Evolutionary conservation across 2,113 vertebrate genomes (phyloP).

Genomic region (Heliornis fulica): DNA sequence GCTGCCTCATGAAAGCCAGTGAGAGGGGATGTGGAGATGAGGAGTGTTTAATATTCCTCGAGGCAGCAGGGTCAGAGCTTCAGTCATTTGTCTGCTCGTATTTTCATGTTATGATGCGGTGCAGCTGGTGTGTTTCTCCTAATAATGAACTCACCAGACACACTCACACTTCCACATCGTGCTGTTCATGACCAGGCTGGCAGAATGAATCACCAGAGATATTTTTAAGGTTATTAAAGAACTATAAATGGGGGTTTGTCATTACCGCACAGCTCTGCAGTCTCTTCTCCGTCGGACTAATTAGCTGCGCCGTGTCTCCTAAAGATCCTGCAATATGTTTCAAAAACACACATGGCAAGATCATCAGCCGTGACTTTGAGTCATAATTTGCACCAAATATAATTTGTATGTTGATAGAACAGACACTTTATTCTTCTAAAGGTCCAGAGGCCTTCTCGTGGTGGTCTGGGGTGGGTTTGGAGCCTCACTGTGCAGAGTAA

Average conservation of each 20-base stretch:
- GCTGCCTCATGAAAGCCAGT: not conserved
- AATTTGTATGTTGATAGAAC: not conserved
- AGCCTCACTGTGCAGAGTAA: not conserved
- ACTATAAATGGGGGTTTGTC: constrained; percentile 55
- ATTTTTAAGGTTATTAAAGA: constrained; percentile 65
- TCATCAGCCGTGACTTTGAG: not conserved
- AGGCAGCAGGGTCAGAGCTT: constrained; percentile 24
- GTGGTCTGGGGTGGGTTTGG: not conserved
- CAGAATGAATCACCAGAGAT: constrained; percentile 48
- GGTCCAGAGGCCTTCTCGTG: not conserved
- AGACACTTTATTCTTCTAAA: not conserved
- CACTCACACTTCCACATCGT: constrained; percentile 28
- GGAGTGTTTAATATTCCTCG: constrained; percentile 28
- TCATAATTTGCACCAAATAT: not conserved
- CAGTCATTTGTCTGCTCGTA: constrained; percentile 49
- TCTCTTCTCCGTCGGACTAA: constrained; percentile 39
- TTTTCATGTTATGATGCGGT: constrained; percentile 27
- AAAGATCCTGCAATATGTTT: constrained; percentile 23
- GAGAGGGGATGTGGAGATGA: not conserved
- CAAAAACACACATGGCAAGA: constrained; percentile 8
- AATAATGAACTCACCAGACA: constrained; percentile 32
- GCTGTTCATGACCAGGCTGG: constrained; percentile 30
- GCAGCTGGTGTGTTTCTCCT: constrained; percentile 40
- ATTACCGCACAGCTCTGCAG: constrained; percentile 10
- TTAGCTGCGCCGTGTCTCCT: constrained; percentile 22